A percentile compares a stretch with the other conserved stretches of the same genome.
Conservation (phyloP, 2,113 vertebrate species). For the Notarius quadriscutis region DNA sequence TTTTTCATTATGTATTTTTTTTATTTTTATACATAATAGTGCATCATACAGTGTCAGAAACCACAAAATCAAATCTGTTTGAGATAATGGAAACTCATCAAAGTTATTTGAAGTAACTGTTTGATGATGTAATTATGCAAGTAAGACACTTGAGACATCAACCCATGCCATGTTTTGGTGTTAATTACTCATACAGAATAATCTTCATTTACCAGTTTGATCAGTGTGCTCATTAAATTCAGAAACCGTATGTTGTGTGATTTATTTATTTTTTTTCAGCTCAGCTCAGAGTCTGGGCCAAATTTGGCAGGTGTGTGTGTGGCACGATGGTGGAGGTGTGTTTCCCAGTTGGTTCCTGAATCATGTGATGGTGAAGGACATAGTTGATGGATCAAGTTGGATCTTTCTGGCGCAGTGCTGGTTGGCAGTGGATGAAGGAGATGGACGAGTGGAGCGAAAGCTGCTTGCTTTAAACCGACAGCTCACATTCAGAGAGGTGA, state of each 20-base stretch:
- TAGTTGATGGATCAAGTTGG: constrained; percentile 58
- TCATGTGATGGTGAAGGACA: constrained; percentile 70
- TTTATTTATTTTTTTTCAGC: constrained; percentile 56
- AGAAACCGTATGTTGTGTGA: background rate
- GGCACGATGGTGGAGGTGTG: constrained; percentile 77
- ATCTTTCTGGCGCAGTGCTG: constrained; percentile 77
- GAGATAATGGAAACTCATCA: background rate
- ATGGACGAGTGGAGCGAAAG: constrained; percentile 73
- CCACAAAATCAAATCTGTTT: background rate
- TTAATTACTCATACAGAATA: background rate
- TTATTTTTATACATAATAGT: background rate
- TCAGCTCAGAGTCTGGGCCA: constrained; percentile 70
- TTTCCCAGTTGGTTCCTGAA: constrained; percentile 77
- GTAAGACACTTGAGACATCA: background rate
- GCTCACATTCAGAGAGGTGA: constrained; percentile 72
- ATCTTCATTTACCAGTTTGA: background rate
- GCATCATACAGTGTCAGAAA: background rate
- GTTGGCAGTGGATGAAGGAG: constrained; percentile 69
- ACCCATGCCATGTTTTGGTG: background rate
- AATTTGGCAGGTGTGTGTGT: constrained; percentile 74
- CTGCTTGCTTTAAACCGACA: constrained; percentile 60
- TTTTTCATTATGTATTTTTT: background rate
- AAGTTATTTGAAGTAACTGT: background rate
- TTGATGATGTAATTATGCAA: background rate
- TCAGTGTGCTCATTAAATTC: background rate